Evolutionary conservation across 1,140 invertebrate genomes (phyloP).

Genomic region (Gonioctena quinquepunctata): DNA sequence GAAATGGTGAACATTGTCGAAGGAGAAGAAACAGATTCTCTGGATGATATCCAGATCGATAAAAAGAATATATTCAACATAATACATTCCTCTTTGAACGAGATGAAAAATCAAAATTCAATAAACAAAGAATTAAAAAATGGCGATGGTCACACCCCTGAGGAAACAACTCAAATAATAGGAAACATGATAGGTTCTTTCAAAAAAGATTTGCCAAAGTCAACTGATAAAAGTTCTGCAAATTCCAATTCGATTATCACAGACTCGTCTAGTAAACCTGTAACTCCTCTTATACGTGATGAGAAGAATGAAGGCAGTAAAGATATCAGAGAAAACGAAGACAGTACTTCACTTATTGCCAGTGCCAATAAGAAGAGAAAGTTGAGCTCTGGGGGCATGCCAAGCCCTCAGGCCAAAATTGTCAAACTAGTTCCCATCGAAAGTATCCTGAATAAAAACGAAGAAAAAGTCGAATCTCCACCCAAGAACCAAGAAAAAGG

Average conservation of each 20-base stretch:
- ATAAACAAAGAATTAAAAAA: constrained; percentile 2
- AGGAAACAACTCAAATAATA: too few relatives aligned
- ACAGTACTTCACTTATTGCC: too few relatives aligned
- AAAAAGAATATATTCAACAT: constrained; percentile 35
- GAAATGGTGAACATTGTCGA: constrained; percentile 3
- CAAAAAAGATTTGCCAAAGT: too few relatives aligned
- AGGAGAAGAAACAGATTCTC: neutral
- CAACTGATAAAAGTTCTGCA: too few relatives aligned
- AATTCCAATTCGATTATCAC: too few relatives aligned
- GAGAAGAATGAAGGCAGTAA: neutral
- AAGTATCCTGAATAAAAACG: constrained; percentile 23
- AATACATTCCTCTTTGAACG: constrained; percentile 37
- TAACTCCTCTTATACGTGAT: too few relatives aligned
- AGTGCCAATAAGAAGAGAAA: neutral
- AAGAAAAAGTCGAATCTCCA: constrained; percentile 5
- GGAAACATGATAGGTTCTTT: too few relatives aligned
- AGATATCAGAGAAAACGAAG: neutral
- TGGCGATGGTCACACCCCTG: neutral
- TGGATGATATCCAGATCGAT: constrained; percentile 14
- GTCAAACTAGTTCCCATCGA: constrained; percentile 31
- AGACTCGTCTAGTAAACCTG: too few relatives aligned
- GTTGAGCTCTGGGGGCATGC: neutral
- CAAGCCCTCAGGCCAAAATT: constrained; percentile 22
- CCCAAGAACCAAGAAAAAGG: constrained; percentile 1
- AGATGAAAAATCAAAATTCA: neutral